Percentiles rank a stretch among this genome's conserved stretches.
Evolutionary conservation across 2,888 invertebrate species (phyloP).

Genomic region (Anagyrus pseudococci): DNA sequence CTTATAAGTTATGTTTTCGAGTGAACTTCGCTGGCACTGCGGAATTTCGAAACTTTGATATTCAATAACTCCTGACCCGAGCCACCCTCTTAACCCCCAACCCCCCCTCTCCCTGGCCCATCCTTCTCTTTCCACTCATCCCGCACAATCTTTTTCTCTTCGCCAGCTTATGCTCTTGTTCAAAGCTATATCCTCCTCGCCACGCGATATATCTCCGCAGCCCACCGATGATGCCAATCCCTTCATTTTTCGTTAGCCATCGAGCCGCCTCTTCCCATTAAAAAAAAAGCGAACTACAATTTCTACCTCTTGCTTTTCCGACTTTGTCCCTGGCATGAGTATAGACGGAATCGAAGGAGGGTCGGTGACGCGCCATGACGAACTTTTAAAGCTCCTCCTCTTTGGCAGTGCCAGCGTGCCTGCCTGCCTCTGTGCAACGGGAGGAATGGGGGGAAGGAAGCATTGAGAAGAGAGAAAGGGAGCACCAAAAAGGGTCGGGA

Average conservation of each 20-base stretch:
- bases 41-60: conserved; percentile 57
- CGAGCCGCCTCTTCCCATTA: too few species aligned
- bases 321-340: too few species aligned
- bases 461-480: neutral
- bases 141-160: too few species aligned
- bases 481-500: too few species aligned
- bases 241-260: too few species aligned
- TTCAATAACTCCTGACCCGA: conserved; percentile 54
- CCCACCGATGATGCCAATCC: too few species aligned
- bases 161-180: too few species aligned
- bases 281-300: too few species aligned
- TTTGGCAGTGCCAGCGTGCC: conserved; percentile 1
- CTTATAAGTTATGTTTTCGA: conserved; percentile 59
- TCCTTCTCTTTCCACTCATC: neutral
- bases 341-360: conserved; percentile 9
- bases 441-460: neutral
- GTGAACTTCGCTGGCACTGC: conserved; percentile 56
- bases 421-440: neutral
- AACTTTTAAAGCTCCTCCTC: conserved; percentile 18
- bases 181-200: too few species aligned
- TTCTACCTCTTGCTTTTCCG: too few species aligned
- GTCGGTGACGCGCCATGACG: neutral
- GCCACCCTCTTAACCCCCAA: conserved; percentile 25
- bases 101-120: neutral
- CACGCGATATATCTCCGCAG: too few species aligned